Percentiles rank a stretch among this genome's conserved stretches.
Conservation (phyloP, 2,113 vertebrate species). For the Hippocampus comes region DNA sequence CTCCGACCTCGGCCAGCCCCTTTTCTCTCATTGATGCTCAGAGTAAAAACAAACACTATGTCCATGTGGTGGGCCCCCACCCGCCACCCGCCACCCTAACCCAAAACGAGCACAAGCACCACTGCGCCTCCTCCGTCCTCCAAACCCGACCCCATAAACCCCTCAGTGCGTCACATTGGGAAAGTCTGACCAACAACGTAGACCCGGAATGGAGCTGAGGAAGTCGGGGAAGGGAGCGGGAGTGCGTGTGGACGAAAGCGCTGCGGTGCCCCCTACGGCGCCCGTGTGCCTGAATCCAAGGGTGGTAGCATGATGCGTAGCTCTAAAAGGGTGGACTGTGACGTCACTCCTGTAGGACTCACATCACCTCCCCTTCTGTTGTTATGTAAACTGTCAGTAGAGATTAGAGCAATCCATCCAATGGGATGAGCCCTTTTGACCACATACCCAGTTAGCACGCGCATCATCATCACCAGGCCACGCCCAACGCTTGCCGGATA, state of each 20-base stretch:
- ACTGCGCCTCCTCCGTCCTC: constrained; percentile 26
- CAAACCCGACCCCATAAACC: constrained; percentile 29
- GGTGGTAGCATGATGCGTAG: constrained; percentile 33
- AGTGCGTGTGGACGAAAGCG: constrained; percentile 17
- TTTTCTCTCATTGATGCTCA: constrained; percentile 60
- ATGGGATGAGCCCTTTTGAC: constrained; percentile 57
- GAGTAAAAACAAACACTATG: constrained; percentile 11
- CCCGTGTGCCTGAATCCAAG: constrained; percentile 23
- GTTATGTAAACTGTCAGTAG: constrained; percentile 67
- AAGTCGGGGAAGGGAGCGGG: constrained; percentile 18
- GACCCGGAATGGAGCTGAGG: constrained; percentile 30
- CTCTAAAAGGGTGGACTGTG: constrained; percentile 27
- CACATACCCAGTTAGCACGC: constrained; percentile 47
- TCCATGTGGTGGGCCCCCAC: background rate
- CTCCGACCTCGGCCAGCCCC: constrained; percentile 37
- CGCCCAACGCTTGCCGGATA: constrained; percentile 10
- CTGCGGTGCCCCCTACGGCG: constrained; percentile 16
- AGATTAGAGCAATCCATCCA: constrained; percentile 58
- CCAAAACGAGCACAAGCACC: constrained; percentile 26
- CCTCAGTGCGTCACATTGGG: constrained; percentile 35
- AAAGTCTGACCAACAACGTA: constrained; percentile 34
- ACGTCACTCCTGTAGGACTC: constrained; percentile 52
- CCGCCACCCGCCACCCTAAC: background rate
- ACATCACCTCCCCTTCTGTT: constrained; percentile 43
- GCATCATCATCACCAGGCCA: constrained; percentile 9